Conservation (phyloP, 1,140 invertebrate species). For the Drosophila ambigua region DNA sequence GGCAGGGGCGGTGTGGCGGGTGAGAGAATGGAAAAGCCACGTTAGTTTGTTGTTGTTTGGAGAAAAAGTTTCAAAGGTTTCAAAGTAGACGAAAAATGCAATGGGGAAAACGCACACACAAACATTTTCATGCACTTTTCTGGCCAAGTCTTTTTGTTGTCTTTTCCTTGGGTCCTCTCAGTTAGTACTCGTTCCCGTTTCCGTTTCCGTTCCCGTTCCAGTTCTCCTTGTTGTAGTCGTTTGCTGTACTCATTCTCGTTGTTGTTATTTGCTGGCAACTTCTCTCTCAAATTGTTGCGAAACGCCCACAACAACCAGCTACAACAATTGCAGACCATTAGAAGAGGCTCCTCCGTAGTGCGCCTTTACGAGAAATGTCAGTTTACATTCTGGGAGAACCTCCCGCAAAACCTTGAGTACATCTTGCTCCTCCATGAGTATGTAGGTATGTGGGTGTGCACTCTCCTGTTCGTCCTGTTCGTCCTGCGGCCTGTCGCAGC, state of each 20-base stretch:
- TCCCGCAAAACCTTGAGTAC: conserved; percentile 1
- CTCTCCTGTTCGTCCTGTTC: conserved; percentile 31
- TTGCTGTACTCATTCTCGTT: conserved; percentile 14
- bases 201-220: conserved; percentile 1
- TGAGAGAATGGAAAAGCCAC: conserved; percentile 3
- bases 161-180: conserved; percentile 35
- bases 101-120: conserved; percentile 46
- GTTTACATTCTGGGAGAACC: conserved; percentile 39
- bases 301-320: conserved; percentile 65
- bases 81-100: conserved; percentile 60
- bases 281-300: conserved; percentile 72
- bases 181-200: conserved; percentile 9
- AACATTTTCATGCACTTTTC: conserved; percentile 40
- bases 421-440: background rate
- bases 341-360: conserved; percentile 32
- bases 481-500: conserved; percentile 43
- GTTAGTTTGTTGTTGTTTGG: conserved; percentile 15
- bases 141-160: conserved; percentile 52
- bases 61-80: conserved; percentile 51
- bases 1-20: background rate
- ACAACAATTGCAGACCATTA: conserved; percentile 40
- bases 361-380: conserved; percentile 36
- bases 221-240: conserved; percentile 17
- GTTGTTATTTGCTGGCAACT: conserved; percentile 63
- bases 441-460: conserved; percentile 34